These are phyloP conservation scores for Phalangium opilio DNA, from an alignment of 2,888 invertebrate genomes.

Conservation along the genomic window DNA sequence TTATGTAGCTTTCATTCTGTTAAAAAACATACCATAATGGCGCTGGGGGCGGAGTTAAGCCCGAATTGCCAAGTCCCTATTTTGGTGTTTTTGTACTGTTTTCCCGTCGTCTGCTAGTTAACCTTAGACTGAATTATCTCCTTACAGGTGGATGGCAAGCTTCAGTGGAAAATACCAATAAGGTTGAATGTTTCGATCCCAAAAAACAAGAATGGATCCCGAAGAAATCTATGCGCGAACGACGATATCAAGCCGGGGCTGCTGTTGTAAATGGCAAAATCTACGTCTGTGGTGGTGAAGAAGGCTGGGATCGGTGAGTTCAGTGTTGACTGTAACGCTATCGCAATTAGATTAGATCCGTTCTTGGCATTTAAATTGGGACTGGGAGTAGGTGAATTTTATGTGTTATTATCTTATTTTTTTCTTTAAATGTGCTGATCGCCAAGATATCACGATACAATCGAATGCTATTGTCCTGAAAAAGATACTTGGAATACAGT, in stretches of 20 bases:
- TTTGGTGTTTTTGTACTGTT: no score
- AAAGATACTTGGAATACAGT: constrained; percentile 33
- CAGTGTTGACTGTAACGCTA: no score
- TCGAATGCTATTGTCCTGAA: constrained; percentile 34
- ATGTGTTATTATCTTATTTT: not conserved
- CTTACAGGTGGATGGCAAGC: constrained; percentile 37
- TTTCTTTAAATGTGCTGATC: constrained; percentile 1
- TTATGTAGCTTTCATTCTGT: no score
- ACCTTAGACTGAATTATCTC: no score
- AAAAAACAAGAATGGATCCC: constrained; percentile 33
- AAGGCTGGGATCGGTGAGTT: constrained; percentile 35
- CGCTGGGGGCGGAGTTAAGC: no score
- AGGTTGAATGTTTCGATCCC: constrained; percentile 36
- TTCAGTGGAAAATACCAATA: constrained; percentile 37
- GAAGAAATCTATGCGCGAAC: constrained; percentile 33
- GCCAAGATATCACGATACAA: constrained; percentile 35
- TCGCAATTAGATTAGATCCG: not conserved
- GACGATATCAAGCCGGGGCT: constrained; percentile 35
- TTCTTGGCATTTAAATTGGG: not conserved
- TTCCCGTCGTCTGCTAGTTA: no score
- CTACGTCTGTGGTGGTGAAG: constrained; percentile 37
- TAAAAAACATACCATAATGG: no score
- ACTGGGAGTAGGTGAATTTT: no score
- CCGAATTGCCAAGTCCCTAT: no score
- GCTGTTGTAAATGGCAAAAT: constrained; percentile 35